Percentiles rank a stretch among this genome's conserved stretches.
These are phyloP conservation scores for Lagopus leucura DNA, from an alignment of 2,113 vertebrate genomes.

Conservation along the genomic window DNA sequence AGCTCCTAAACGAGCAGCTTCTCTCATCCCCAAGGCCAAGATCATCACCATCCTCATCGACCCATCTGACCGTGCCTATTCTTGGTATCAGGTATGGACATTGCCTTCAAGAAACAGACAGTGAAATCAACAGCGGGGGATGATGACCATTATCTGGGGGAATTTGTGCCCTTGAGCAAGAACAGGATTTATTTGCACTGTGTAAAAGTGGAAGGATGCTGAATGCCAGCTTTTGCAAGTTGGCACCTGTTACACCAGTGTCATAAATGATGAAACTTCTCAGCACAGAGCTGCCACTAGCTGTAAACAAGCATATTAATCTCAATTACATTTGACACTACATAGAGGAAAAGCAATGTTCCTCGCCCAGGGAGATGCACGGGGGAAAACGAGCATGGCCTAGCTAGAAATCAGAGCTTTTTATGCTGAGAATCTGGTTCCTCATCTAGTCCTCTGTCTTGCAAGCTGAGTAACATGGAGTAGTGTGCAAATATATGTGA, in stretches of 20 bases:
- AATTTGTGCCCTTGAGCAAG: not conserved
- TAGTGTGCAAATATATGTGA: not conserved
- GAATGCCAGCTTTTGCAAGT: slow-evolving; percentile 4
- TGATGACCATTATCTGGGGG: not conserved
- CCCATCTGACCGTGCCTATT: slow-evolving; percentile 95
- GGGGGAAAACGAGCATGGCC: not conserved
- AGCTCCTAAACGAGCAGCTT: slow-evolving; percentile 87
- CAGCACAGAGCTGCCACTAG: slow-evolving; percentile 23
- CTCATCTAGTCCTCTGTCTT: not conserved
- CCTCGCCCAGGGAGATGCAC: not conserved
- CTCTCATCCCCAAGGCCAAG: slow-evolving; percentile 94
- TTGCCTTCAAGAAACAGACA: fast-evolving
- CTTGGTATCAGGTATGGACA: slow-evolving; percentile 93
- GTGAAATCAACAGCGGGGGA: not conserved
- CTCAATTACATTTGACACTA: slow-evolving; percentile 41
- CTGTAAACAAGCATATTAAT: slow-evolving; percentile 43
- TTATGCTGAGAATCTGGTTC: not conserved
- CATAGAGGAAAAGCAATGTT: not conserved
- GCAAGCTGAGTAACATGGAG: not conserved
- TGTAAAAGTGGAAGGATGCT: not conserved
- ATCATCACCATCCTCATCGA: slow-evolving; percentile 97
- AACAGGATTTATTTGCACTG: not conserved
- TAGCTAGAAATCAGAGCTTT: not conserved
- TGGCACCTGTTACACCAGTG: slow-evolving; percentile 31
- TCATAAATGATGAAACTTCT: slow-evolving; percentile 29